Percentiles rank a stretch among this genome's conserved stretches.
phyloP scores from a whole-genome alignment of 2,113 vertebrate species.

The Naja naja region DNA sequence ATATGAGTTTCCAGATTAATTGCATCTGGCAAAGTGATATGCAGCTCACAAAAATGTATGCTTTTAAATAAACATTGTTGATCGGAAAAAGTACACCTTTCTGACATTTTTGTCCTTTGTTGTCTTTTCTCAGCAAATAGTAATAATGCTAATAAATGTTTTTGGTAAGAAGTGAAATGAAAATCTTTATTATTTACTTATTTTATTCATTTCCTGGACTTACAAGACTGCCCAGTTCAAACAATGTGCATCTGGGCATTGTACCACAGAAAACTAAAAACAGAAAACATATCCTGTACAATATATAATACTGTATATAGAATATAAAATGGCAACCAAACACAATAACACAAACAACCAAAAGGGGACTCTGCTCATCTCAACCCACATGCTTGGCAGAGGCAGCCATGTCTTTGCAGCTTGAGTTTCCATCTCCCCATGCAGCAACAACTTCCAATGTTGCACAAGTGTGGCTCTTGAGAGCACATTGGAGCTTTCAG shows the following conservation, averaged over 20 bases:
- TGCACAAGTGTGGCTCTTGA: neutral
- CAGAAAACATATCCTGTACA: neutral
- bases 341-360: neutral
- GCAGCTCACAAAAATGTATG: neutral
- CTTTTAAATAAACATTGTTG: neutral
- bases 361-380: neutral
- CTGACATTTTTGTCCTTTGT: neutral
- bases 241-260: neutral
- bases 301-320: neutral
- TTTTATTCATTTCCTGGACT: neutral
- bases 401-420: neutral
- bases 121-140: neutral
- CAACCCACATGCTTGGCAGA: neutral
- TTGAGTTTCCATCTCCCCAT: neutral
- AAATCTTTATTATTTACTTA: neutral
- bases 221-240: neutral
- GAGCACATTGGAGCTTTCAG: neutral
- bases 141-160: neutral
- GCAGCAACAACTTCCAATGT: neutral
- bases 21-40: neutral
- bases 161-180: neutral
- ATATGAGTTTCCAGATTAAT: neutral
- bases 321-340: neutral
- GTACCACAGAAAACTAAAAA: neutral
- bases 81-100: neutral